A percentile compares a stretch with the other conserved stretches of the same genome.
Evolutionary conservation across 2,888 invertebrate species (phyloP).

Genomic region (Drosophila flavopinicola): DNA sequence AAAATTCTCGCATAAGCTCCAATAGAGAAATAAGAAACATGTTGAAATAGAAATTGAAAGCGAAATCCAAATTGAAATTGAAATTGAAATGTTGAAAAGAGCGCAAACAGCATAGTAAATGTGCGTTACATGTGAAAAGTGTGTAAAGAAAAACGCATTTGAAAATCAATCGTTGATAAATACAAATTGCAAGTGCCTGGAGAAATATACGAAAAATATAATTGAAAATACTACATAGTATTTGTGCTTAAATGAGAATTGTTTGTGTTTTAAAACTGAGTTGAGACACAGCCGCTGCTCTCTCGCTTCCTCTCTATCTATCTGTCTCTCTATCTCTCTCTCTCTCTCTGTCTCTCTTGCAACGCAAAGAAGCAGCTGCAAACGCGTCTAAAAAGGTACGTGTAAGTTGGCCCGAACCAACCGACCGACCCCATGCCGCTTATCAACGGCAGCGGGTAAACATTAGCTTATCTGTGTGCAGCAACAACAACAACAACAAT

Average conservation of each 20-base stretch:
- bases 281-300: slow-evolving; percentile 7
- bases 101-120: slow-evolving; percentile 41
- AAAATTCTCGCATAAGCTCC: slow-evolving; percentile 52
- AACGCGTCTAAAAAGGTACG: slow-evolving; percentile 65
- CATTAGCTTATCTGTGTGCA: slow-evolving; percentile 48
- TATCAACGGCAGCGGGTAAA: slow-evolving; percentile 53
- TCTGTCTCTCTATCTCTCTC: not conserved
- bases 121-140: slow-evolving; percentile 47
- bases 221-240: not conserved
- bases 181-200: slow-evolving; percentile 23
- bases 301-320: slow-evolving; percentile 2
- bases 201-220: not conserved
- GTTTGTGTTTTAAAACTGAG: slow-evolving; percentile 26
- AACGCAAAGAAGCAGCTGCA: slow-evolving; percentile 27
- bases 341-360: slow-evolving; percentile 5
- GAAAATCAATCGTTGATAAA: slow-evolving; percentile 4
- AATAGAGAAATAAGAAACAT: slow-evolving; percentile 60
- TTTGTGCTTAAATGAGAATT: slow-evolving; percentile 20
- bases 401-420: slow-evolving; percentile 22
- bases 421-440: slow-evolving; percentile 45
- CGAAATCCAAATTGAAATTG: too few species aligned
- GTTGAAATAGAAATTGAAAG: slow-evolving; percentile 56
- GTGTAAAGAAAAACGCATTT: slow-evolving; percentile 34
- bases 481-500: slow-evolving; percentile 5
- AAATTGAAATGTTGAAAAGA: slow-evolving; percentile 57